Evolutionary conservation across 2,888 invertebrate species (phyloP).

Genomic region (Spilarctia lutea): DNA sequence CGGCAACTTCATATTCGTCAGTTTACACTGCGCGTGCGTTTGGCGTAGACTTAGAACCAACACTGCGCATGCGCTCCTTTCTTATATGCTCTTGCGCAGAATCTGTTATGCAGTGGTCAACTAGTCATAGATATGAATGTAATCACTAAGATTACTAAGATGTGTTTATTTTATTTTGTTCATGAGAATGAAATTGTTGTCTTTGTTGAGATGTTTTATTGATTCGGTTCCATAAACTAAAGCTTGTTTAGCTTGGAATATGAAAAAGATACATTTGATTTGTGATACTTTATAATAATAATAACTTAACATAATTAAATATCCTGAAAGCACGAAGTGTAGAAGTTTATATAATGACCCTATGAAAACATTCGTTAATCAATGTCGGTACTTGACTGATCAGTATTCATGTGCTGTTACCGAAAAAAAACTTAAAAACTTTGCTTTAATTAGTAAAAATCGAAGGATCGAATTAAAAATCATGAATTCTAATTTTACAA

Average conservation of each 20-base stretch:
- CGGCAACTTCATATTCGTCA: slow-evolving; percentile 46
- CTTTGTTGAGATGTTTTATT: not conserved
- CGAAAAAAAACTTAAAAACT: not conserved
- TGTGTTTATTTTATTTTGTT: slow-evolving; percentile 8
- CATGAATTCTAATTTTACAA: not conserved
- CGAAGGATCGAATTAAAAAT: not conserved
- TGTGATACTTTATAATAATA: not conserved
- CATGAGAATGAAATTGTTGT: slow-evolving; percentile 1
- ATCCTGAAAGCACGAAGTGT: not conserved
- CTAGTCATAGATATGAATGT: slow-evolving; percentile 10
- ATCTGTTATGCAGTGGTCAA: slow-evolving; percentile 7
- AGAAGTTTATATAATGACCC: not conserved
- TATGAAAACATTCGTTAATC: not conserved
- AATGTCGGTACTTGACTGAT: not conserved
- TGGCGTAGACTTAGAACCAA: slow-evolving; percentile 27
- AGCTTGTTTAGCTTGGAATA: not conserved
- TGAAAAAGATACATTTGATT: not conserved
- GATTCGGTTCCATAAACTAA: too few relatives aligned
- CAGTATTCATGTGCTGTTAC: not conserved
- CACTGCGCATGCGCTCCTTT: slow-evolving; percentile 32
- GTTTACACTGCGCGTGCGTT: slow-evolving; percentile 24
- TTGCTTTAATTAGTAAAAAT: not conserved
- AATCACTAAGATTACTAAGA: slow-evolving; percentile 8
- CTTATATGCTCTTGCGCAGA: slow-evolving; percentile 49
- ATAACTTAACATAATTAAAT: not conserved